Percentiles rank a stretch among this genome's conserved stretches.
Conservation (phyloP, 2,888 invertebrate species). For the Caenorhabditis uteleia region DNA sequence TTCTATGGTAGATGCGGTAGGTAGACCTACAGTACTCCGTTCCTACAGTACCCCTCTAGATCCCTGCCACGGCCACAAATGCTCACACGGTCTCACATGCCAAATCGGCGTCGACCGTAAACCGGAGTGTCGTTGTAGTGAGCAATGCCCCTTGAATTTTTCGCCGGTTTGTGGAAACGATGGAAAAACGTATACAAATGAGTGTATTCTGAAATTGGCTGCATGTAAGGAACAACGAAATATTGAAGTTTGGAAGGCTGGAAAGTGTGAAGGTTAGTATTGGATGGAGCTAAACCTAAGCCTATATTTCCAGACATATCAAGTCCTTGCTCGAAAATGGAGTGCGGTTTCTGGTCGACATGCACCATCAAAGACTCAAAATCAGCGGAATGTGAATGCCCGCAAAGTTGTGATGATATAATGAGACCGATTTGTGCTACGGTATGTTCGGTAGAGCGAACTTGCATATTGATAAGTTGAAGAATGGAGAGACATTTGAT, state of each 20-base stretch:
- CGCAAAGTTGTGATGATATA: conserved; percentile 48
- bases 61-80: conserved; percentile 82
- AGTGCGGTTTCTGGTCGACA: conserved; percentile 80
- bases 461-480: conserved; percentile 6
- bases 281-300: not conserved
- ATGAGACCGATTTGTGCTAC: conserved; percentile 58
- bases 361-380: conserved; percentile 75
- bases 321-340: conserved; percentile 71
- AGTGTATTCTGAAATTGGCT: conserved; percentile 81
- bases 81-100: conserved; percentile 82
- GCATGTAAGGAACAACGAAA: conserved; percentile 79
- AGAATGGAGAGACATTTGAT: conserved; percentile 83
- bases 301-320: conserved; percentile 3
- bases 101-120: conserved; percentile 82
- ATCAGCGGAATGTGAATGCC: conserved; percentile 48
- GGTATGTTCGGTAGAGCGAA: conserved; percentile 10
- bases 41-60: too few relatives aligned
- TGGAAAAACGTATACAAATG: conserved; percentile 77
- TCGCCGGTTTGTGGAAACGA: conserved; percentile 79
- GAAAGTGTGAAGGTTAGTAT: conserved; percentile 79
- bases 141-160: conserved; percentile 78
- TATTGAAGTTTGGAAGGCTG: conserved; percentile 81
- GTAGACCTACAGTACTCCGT: conserved; percentile 2
- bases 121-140: conserved; percentile 84
- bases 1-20: conserved; percentile 73